A percentile compares a stretch with the other conserved stretches of the same genome.
Conservation (phyloP, 2,797 vertebrate genomes). For the Propithecus perrieri region DNA sequence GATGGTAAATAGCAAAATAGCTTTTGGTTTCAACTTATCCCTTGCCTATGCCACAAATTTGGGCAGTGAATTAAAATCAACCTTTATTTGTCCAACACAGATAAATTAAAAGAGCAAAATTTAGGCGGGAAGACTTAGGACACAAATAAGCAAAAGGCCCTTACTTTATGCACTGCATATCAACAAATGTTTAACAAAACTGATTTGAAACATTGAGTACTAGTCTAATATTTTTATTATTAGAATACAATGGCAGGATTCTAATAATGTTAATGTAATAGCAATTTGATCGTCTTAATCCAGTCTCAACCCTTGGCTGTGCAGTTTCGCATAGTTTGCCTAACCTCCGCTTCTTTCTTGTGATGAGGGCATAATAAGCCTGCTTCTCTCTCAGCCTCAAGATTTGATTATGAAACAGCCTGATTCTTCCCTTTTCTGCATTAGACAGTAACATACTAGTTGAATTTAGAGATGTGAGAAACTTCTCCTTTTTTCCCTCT, state of each 20-base stretch:
- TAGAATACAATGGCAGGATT: background rate
- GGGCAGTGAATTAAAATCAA: constrained; percentile 38
- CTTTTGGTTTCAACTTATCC: constrained; percentile 12
- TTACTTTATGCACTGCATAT: background rate
- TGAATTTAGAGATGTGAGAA: background rate
- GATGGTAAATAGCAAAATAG: constrained; percentile 28
- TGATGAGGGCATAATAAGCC: background rate
- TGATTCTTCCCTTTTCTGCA: background rate
- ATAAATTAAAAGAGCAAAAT: constrained; percentile 43
- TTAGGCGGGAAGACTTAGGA: background rate
- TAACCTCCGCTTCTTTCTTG: background rate
- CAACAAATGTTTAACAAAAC: background rate
- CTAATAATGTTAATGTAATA: background rate
- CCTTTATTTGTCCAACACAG: constrained; percentile 48
- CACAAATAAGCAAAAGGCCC: background rate
- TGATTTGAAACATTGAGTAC: background rate
- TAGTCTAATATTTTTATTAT: background rate
- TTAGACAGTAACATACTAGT: background rate
- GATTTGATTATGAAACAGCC: background rate
- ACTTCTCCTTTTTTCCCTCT: background rate
- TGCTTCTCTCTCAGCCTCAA: background rate
- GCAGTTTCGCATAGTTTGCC: background rate
- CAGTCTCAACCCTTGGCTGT: background rate
- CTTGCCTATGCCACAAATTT: background rate
- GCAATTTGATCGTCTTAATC: background rate